Conservation (phyloP, 2,888 invertebrate genomes). For the Boloria euphrosyne region DNA sequence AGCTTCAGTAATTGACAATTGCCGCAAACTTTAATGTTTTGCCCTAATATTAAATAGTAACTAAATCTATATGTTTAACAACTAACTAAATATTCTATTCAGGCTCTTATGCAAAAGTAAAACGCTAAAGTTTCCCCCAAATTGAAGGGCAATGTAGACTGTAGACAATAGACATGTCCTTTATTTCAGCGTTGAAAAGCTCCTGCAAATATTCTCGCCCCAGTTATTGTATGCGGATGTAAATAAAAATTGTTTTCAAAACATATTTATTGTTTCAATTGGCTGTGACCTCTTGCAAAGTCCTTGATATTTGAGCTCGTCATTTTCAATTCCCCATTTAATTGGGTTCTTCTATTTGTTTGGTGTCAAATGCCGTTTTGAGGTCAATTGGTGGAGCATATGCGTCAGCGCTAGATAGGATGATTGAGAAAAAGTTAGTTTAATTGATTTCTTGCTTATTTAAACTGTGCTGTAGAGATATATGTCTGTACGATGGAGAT, state of each 20-base stretch:
- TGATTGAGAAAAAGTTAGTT: background rate
- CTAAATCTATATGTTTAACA: too few relatives aligned
- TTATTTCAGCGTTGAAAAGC: background rate
- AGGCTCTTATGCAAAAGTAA: too few relatives aligned
- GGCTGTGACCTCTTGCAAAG: constrained; percentile 41
- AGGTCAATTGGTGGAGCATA: constrained; percentile 45
- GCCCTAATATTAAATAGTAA: too few relatives aligned
- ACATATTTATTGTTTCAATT: constrained; percentile 45
- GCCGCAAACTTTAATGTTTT: too few relatives aligned
- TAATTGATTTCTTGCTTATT: background rate
- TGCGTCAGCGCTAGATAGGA: constrained; percentile 28
- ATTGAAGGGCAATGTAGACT: background rate
- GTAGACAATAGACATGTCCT: background rate
- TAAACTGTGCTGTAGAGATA: background rate
- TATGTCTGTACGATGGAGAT: background rate
- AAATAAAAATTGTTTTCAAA: constrained; percentile 39
- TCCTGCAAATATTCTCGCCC: constrained; percentile 4
- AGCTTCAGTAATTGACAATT: too few relatives aligned
- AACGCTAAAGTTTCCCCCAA: background rate
- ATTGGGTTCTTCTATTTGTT: constrained; percentile 54
- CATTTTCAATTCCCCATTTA: constrained; percentile 55
- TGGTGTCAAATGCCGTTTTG: constrained; percentile 49
- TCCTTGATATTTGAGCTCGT: constrained; percentile 57
- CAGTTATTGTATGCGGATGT: constrained; percentile 22
- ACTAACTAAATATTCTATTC: too few relatives aligned